A percentile compares a stretch with the other conserved stretches of the same genome.
These are phyloP conservation scores for Ophonus ardosiacus DNA, from an alignment of 2,888 invertebrate genomes.

Conservation along the genomic window DNA sequence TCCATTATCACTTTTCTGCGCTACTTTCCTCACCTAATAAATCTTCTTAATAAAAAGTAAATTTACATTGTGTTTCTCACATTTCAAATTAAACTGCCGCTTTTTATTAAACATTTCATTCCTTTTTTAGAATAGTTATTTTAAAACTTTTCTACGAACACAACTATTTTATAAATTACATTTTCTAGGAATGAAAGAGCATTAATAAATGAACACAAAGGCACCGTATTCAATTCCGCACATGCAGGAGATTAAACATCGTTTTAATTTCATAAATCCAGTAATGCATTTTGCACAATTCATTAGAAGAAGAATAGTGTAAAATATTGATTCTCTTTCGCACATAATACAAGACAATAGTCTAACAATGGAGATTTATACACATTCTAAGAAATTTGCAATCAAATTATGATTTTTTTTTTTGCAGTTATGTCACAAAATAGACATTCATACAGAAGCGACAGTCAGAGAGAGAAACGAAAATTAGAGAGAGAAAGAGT, in stretches of 20 bases:
- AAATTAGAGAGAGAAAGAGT: no score
- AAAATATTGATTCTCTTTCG: no score
- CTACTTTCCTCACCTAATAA: constrained; percentile 27
- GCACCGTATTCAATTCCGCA: neutral
- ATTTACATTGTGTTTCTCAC: constrained; percentile 3
- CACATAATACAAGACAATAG: no score
- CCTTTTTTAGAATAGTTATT: neutral
- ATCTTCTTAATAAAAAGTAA: neutral
- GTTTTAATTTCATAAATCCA: neutral
- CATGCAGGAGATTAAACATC: neutral
- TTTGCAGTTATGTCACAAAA: no score
- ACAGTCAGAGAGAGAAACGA: no score
- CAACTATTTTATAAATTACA: neutral
- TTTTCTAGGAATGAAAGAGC: neutral
- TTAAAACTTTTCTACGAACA: neutral
- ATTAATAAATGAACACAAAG: neutral
- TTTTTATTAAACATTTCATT: neutral
- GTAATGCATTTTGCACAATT: neutral
- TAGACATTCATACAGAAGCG: no score
- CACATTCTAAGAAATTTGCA: no score
- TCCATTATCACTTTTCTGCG: constrained; percentile 24
- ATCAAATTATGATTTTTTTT: no score
- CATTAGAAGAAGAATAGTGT: neutral
- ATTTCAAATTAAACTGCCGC: neutral
- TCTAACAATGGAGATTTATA: no score